phyloP scores from a whole-genome alignment of 1,140 invertebrate genomes.

The Danaus melanippus region DNA sequence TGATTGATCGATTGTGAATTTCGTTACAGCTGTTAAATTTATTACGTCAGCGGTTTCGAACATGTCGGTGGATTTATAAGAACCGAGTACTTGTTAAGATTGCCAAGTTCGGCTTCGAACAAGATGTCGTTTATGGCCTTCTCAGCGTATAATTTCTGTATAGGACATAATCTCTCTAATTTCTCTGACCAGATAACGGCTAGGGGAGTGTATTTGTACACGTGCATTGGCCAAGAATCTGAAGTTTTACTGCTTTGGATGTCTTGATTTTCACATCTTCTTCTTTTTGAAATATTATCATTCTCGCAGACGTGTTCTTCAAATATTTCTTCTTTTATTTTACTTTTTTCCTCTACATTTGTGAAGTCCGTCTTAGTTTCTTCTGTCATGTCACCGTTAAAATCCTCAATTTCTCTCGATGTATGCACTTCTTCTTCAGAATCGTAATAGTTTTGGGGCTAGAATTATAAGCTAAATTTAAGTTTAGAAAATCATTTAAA shows the following conservation, averaged over 20 bases:
- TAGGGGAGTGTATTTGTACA: conserved; percentile 6
- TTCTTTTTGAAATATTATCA: conserved; percentile 1
- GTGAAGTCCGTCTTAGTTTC: background rate
- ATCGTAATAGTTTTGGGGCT: too few relatives aligned
- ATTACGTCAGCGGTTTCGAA: too few relatives aligned
- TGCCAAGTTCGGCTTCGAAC: conserved; percentile 26
- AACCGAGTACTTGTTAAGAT: conserved; percentile 23
- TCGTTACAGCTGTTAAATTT: too few relatives aligned
- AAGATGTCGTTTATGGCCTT: conserved; percentile 30
- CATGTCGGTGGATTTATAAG: too few relatives aligned
- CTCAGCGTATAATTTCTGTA: conserved; percentile 27
- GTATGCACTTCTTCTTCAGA: too few relatives aligned
- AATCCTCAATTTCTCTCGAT: too few relatives aligned
- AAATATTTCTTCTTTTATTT: background rate
- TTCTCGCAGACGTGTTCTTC: background rate
- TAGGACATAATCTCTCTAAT: conserved; percentile 18
- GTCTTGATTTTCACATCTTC: background rate
- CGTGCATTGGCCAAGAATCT: background rate
- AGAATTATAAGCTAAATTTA: too few relatives aligned
- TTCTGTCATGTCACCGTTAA: too few relatives aligned
- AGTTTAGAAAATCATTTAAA: too few relatives aligned
- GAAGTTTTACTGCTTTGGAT: background rate
- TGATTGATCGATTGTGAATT: too few relatives aligned
- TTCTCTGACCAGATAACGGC: conserved; percentile 21
- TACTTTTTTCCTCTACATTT: background rate